Evolutionary conservation across 1,140 invertebrate genomes (phyloP).

Genomic region (Trypoxylus dichotomus): DNA sequence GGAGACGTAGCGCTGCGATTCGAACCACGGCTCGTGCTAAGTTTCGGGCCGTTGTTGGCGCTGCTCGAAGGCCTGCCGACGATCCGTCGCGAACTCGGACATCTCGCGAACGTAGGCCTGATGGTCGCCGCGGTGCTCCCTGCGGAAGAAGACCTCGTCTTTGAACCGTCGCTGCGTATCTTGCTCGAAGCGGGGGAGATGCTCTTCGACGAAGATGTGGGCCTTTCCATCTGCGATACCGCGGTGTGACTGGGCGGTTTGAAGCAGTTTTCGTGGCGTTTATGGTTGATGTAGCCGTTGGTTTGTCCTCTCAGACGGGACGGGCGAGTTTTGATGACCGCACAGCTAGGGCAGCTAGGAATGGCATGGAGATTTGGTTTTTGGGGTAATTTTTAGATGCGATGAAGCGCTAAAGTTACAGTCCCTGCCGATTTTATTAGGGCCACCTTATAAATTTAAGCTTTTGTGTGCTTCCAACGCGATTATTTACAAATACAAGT

Average conservation of each 20-base stretch:
- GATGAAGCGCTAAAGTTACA: no score
- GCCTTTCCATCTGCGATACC: neutral
- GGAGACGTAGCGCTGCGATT: neutral
- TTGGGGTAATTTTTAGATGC: no score
- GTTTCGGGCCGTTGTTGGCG: neutral
- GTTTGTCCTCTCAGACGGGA: neutral
- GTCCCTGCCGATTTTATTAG: no score
- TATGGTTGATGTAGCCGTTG: neutral
- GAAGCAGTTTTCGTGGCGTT: constrained; percentile 25
- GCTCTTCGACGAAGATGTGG: neutral
- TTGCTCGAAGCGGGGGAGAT: neutral
- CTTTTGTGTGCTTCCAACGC: no score
- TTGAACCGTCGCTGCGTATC: neutral
- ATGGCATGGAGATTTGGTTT: no score
- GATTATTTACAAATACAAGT: no score
- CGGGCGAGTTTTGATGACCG: neutral
- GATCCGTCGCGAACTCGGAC: neutral
- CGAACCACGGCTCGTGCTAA: neutral
- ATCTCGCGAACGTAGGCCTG: neutral
- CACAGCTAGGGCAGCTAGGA: neutral
- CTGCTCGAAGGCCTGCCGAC: neutral
- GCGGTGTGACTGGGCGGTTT: neutral
- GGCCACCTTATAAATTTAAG: no score
- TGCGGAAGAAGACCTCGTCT: neutral
- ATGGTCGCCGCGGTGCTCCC: neutral